Conservation (phyloP, 2,113 vertebrate genomes). For the Echinops telfairi region DNA sequence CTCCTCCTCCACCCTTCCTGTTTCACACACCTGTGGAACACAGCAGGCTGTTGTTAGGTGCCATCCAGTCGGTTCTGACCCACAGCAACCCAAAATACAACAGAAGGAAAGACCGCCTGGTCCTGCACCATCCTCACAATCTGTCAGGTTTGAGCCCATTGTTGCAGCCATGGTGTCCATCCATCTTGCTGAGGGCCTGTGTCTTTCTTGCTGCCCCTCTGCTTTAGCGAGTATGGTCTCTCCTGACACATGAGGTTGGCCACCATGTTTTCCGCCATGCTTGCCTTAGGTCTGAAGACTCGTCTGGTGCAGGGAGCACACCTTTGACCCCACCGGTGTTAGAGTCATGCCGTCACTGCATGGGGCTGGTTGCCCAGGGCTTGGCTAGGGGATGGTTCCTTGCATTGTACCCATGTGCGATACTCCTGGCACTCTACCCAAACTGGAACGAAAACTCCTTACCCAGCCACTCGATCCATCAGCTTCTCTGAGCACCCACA, state of each 20-base stretch:
- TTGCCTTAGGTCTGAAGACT: not conserved
- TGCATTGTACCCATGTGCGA: too few species aligned
- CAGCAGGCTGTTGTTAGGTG: too few species aligned
- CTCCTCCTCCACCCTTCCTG: not conserved
- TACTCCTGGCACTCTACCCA: not conserved
- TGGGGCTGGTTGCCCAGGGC: not conserved
- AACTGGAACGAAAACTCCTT: not conserved
- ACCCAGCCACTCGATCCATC: not conserved
- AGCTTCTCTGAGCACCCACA: not conserved
- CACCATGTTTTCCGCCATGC: not conserved
- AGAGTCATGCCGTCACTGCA: not conserved
- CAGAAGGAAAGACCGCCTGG: too few species aligned
- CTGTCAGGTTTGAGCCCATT: too few species aligned
- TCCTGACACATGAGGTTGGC: not conserved
- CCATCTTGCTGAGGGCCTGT: too few species aligned
- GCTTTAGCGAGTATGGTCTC: too few species aligned
- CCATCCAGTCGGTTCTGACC: too few species aligned
- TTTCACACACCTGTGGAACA: not conserved
- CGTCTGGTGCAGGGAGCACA: not conserved
- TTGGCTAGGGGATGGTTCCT: not conserved
- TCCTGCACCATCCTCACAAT: too few species aligned
- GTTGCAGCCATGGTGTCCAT: too few species aligned
- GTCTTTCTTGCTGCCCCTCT: too few species aligned
- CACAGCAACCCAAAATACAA: too few species aligned
- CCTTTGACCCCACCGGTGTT: not conserved